Percentiles rank a stretch among this genome's conserved stretches.
Conservation (phyloP, 2,888 invertebrate species). For the Gryllus longicercus region DNA sequence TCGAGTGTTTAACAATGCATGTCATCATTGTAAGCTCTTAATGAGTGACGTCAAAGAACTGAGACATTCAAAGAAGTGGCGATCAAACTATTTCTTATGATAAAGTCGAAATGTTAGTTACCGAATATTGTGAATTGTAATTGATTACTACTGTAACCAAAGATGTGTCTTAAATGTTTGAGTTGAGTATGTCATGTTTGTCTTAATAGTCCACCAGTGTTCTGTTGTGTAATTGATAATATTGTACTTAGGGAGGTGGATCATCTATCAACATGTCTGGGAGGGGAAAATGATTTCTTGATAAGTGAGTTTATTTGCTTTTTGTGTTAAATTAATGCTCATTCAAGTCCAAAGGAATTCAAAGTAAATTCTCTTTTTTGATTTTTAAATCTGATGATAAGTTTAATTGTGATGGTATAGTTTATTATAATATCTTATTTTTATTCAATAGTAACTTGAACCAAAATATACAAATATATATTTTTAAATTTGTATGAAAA, state of each 20-base stretch:
- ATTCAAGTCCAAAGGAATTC: slow-evolving; percentile 8
- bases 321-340: neutral
- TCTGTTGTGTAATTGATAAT: slow-evolving; percentile 29
- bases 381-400: neutral
- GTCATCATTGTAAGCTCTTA: neutral
- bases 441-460: neutral
- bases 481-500: neutral
- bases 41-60: neutral
- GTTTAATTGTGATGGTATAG: neutral
- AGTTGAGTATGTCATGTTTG: slow-evolving; percentile 33
- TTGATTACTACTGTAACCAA: slow-evolving; percentile 35
- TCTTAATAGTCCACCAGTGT: slow-evolving; percentile 25
- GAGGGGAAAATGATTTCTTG: neutral
- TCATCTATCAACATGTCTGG: slow-evolving; percentile 23
- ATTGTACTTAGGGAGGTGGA: slow-evolving; percentile 28
- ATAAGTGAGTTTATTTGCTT: too few relatives aligned
- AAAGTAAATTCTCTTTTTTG: neutral
- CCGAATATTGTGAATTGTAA: slow-evolving; percentile 28
- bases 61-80: neutral
- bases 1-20: slow-evolving; percentile 19
- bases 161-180: slow-evolving; percentile 38
- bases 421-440: neutral
- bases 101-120: slow-evolving; percentile 26
- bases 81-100: neutral
- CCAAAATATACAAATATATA: neutral